phyloP scores from a whole-genome alignment of 2,888 invertebrate genomes.

The Eristalis intricaria region DNA sequence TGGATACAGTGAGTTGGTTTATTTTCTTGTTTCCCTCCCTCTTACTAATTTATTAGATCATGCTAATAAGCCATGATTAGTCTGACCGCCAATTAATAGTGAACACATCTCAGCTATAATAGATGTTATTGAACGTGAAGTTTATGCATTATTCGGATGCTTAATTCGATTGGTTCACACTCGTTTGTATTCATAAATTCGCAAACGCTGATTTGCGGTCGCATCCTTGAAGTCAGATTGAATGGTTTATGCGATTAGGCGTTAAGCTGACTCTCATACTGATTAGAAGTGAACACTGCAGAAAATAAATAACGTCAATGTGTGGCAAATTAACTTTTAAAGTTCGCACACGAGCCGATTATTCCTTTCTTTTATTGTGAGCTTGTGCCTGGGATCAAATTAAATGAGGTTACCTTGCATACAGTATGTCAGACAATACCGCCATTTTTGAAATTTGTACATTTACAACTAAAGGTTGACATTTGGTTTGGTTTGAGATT shows the following conservation, averaged over 20 bases:
- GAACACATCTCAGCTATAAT: slow-evolving; percentile 52
- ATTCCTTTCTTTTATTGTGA: not conserved
- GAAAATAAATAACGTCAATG: not conserved
- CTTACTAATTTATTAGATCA: slow-evolving; percentile 57
- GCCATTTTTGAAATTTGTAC: too few relatives aligned
- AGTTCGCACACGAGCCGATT: not conserved
- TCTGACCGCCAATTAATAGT: slow-evolving; percentile 62
- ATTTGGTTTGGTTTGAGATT: too few relatives aligned
- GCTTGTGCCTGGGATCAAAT: not conserved
- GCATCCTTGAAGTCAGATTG: slow-evolving; percentile 42
- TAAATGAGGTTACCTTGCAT: not conserved
- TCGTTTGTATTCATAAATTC: slow-evolving; percentile 10
- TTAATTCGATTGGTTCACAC: slow-evolving; percentile 51
- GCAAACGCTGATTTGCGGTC: slow-evolving; percentile 16
- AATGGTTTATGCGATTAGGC: slow-evolving; percentile 30
- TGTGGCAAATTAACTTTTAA: not conserved
- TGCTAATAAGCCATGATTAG: slow-evolving; percentile 60
- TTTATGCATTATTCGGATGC: slow-evolving; percentile 48
- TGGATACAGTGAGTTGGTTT: slow-evolving; percentile 5
- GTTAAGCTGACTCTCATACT: slow-evolving; percentile 10
- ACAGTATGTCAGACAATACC: too few relatives aligned
- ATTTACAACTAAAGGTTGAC: too few relatives aligned
- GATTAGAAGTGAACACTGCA: not conserved
- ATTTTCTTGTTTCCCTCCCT: slow-evolving; percentile 11
- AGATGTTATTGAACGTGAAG: slow-evolving; percentile 37